These are phyloP conservation scores for Deroplatys truncata DNA, from an alignment of 2,888 invertebrate species.

Conservation along the genomic window DNA sequence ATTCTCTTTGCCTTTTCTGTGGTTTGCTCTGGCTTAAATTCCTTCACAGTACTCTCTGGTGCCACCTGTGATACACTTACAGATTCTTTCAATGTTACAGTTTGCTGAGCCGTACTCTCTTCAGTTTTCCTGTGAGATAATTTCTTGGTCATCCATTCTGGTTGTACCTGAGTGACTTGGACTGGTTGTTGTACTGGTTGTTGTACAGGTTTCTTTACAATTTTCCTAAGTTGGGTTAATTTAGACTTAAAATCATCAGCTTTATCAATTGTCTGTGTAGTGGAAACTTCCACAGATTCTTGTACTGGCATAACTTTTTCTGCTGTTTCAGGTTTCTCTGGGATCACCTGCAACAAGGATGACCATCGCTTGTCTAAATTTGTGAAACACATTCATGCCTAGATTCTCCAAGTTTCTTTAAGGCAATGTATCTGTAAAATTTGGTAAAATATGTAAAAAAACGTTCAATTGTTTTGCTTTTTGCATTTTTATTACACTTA, in stretches of 20 bases:
- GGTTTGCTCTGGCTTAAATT: conserved; percentile 32
- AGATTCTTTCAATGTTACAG: conserved; percentile 37
- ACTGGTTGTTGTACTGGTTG: conserved; percentile 37
- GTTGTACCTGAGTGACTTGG: conserved; percentile 34
- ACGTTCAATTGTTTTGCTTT: too few relatives aligned
- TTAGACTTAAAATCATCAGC: conserved; percentile 37
- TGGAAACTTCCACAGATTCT: conserved; percentile 56
- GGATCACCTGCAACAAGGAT: not conserved
- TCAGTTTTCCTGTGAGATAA: conserved; percentile 34
- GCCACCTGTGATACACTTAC: conserved; percentile 35
- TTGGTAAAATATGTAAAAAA: too few relatives aligned
- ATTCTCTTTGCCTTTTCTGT: conserved; percentile 41
- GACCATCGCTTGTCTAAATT: not conserved
- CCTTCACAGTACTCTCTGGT: conserved; percentile 32
- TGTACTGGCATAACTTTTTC: conserved; percentile 51
- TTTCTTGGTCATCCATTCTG: conserved; percentile 32
- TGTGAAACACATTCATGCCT: not conserved
- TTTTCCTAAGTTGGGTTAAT: not conserved
- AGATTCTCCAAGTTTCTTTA: too few relatives aligned
- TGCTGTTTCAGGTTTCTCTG: conserved; percentile 39
- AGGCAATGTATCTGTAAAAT: too few relatives aligned
- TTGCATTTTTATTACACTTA: too few relatives aligned
- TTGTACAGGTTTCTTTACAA: conserved; percentile 33
- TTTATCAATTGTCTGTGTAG: conserved; percentile 57
- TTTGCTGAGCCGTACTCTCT: conserved; percentile 41